Conservation (phyloP, 2,113 vertebrate genomes). For the Petroica traversi region DNA sequence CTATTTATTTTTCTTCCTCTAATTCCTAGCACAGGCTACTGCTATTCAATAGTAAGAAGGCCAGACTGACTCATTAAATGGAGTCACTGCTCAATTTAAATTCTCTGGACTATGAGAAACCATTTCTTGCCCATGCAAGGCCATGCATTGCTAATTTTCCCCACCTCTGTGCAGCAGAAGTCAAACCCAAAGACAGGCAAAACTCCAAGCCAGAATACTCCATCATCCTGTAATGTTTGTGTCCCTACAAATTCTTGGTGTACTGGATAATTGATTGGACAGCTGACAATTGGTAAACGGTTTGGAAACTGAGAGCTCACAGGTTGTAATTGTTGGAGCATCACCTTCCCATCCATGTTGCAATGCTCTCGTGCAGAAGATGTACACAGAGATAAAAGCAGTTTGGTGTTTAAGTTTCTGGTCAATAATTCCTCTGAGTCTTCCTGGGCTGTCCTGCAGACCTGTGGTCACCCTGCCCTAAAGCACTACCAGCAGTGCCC, state of each 20-base stretch:
- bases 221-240: not conserved
- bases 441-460: not conserved
- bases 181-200: not conserved
- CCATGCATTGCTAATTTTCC: not conserved
- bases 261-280: not conserved
- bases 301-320: not conserved
- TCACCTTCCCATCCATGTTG: not conserved
- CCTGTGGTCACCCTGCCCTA: rapidly evolving
- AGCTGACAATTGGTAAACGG: not conserved
- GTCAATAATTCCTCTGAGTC: not conserved
- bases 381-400: not conserved
- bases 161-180: not conserved
- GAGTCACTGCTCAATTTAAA: not conserved
- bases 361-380: rapidly evolving
- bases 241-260: not conserved
- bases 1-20: constrained; percentile 1
- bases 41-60: not conserved
- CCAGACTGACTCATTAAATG: not conserved
- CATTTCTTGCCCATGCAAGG: not conserved
- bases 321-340: not conserved
- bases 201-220: not conserved
- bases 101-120: not conserved
- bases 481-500: not conserved
- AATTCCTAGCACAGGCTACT: not conserved
- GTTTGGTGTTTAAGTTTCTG: not conserved